A percentile compares a stretch with the other conserved stretches of the same genome.
phyloP scores from a whole-genome alignment of 2,797 vertebrate genomes.

The Limosa lapponica region DNA sequence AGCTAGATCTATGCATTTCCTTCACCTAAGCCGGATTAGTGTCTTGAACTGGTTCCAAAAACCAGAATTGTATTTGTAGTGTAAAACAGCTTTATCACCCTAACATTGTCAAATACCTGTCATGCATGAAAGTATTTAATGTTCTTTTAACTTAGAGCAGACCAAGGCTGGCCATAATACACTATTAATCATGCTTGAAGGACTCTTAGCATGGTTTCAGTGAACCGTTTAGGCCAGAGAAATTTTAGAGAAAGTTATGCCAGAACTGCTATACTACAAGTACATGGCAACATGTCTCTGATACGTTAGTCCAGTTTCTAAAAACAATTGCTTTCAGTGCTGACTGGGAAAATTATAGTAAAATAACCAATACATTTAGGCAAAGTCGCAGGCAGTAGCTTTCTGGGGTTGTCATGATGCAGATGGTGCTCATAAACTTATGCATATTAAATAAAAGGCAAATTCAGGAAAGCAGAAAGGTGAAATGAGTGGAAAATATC shows the following conservation, averaged over 20 bases:
- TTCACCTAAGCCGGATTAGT: slow-evolving; percentile 24
- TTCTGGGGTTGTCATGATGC: background rate
- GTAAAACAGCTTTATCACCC: slow-evolving; percentile 40
- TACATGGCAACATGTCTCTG: background rate
- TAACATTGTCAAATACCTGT: slow-evolving; percentile 49
- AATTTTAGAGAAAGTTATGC: background rate
- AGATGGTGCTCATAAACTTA: background rate
- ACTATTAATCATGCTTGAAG: slow-evolving; percentile 47
- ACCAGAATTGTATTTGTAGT: slow-evolving; percentile 1
- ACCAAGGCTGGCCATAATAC: slow-evolving; percentile 26
- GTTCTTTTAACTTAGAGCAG: slow-evolving; percentile 61
- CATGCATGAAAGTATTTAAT: slow-evolving; percentile 64
- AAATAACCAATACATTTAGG: background rate
- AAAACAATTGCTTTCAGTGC: background rate
- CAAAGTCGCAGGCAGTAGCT: background rate
- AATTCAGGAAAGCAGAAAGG: background rate
- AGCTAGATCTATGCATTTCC: background rate
- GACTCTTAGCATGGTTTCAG: background rate
- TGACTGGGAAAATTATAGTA: background rate
- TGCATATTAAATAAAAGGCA: background rate
- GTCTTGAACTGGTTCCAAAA: slow-evolving; percentile 33
- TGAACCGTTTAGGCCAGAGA: background rate
- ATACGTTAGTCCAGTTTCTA: background rate
- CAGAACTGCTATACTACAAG: background rate
- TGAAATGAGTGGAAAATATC: background rate